Evolutionary conservation across 2,888 invertebrate species (phyloP), one percentile per base, ranked within the genome.

Genomic region (Lordiphosa fenestrarum): DNA sequence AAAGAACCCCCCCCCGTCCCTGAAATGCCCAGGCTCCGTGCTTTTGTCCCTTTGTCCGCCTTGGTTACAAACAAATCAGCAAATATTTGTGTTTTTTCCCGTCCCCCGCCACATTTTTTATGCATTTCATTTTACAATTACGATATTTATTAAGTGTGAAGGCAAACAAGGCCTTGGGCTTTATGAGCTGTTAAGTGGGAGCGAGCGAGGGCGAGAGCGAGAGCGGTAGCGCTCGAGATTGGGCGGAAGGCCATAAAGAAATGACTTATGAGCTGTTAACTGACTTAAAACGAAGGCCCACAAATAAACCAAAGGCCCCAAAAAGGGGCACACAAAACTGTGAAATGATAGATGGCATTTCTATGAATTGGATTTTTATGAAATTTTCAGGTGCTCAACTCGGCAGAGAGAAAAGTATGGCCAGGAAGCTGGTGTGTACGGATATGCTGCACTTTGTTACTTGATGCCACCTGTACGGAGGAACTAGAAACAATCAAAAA

Each of bases 61-160:
- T 54, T 65, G 64, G 64, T 82, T 30, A 71, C 83, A 71, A 30
- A 69, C 66, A 74, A 78, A 69, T 69, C 67, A 65, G 62, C 72
- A 83, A 80, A 83, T 80, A 72, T 83, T 74, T 71, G 62, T 59
- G 6, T 10, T 5, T 23, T 2, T 48, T 25, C 10, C 6, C 10
- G n/a, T 9, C 13, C 9, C 10, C 10, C 10, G 6, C 9, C n/a
- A 39, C n/a, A 39, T 23, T 54, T 65, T 75, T 59, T 61, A 57
- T 72, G 66, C 60, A 57, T 65, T 63, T 69, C 42, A 60, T 70
- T 64, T 53, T 41, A 65, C 66, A 61, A 75, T 69, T 55, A 61
- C 47, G 66, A 55, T 65, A 65, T 65, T 63, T 63, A 63, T 64
- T 52, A 66, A 57, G 64, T 64, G 66, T 53, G 48, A 64, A 65